Conservation (phyloP, 2,888 invertebrate genomes). For the Taenaris catops region DNA sequence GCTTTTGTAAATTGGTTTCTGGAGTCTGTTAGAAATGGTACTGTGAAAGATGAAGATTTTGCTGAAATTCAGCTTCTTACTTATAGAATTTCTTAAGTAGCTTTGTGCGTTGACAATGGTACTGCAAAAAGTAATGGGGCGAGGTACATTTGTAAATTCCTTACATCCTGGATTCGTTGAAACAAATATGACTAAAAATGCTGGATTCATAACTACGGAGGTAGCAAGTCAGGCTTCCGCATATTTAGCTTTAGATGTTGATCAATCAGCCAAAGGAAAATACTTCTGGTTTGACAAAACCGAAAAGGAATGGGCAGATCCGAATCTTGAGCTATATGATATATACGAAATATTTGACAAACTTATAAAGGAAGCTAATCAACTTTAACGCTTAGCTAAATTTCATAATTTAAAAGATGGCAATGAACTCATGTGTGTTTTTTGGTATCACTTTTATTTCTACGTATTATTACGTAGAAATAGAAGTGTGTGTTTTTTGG, state of each 20-base stretch:
- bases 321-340: constrained; percentile 19
- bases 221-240: constrained; percentile 26
- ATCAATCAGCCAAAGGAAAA: constrained; percentile 31
- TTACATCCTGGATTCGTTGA: constrained; percentile 32
- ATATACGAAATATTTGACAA: constrained; percentile 1
- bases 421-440: too few species aligned
- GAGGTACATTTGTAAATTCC: constrained; percentile 29
- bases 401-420: background rate
- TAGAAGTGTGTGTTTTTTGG: too few species aligned
- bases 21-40: constrained; percentile 28
- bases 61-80: constrained; percentile 24
- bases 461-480: too few species aligned
- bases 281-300: constrained; percentile 33
- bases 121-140: constrained; percentile 27
- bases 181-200: constrained; percentile 28
- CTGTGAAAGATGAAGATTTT: constrained; percentile 29
- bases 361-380: background rate
- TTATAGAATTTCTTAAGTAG: constrained; percentile 31
- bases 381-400: background rate
- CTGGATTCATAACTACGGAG: constrained; percentile 25
- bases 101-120: constrained; percentile 29
- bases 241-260: constrained; percentile 30
- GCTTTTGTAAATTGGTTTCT: constrained; percentile 33
- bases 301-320: constrained; percentile 29
- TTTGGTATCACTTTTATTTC: too few species aligned